Conservation (phyloP, 2,888 invertebrate genomes). For the Sarcophaga rosellei region DNA sequence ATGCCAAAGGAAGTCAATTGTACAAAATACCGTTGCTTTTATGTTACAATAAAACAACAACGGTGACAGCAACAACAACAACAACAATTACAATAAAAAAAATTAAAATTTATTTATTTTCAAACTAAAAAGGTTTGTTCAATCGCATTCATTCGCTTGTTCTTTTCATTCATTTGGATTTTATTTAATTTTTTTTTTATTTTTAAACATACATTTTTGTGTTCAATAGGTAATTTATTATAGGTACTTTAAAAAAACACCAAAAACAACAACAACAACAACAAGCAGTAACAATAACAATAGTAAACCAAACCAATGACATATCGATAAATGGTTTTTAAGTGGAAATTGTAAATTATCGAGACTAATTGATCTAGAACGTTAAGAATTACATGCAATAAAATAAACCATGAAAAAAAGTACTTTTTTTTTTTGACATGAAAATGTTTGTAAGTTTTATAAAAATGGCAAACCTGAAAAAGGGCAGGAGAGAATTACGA, state of each 20-base stretch:
- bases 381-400: not conserved
- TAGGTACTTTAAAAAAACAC: slow-evolving; percentile 3
- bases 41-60: not conserved
- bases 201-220: slow-evolving; percentile 59
- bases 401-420: not conserved
- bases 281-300: too few species aligned
- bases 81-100: not conserved
- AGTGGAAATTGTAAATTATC: slow-evolving; percentile 66
- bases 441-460: too few species aligned
- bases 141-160: not conserved
- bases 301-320: slow-evolving; percentile 42
- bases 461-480: too few species aligned
- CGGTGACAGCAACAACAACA: not conserved
- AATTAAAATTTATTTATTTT: not conserved
- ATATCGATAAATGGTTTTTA: slow-evolving; percentile 64
- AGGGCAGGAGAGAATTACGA: too few species aligned
- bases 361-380: slow-evolving; percentile 65
- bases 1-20: slow-evolving; percentile 58
- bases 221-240: slow-evolving; percentile 40
- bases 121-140: slow-evolving; percentile 10
- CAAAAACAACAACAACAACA: not conserved
- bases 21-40: slow-evolving; percentile 16
- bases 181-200: not conserved
- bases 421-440: not conserved
- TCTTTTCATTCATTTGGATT: not conserved